Evolutionary conservation across 2,113 vertebrate species (phyloP).

Genomic region (Fukomys damarensis): DNA sequence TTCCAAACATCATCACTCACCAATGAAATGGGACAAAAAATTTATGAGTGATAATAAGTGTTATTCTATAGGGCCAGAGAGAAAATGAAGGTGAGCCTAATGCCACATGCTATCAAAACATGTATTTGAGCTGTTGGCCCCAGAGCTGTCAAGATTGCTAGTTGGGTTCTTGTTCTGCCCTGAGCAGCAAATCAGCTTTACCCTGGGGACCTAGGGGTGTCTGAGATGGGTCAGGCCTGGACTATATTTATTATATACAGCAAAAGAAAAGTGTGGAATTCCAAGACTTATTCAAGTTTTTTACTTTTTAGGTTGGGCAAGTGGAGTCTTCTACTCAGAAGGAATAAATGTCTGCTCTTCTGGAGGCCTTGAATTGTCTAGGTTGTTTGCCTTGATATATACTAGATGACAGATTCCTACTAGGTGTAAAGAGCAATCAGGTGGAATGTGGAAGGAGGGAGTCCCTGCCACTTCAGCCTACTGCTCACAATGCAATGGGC

Average conservation of each 20-base stretch:
- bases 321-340: background rate
- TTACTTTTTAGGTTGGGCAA: background rate
- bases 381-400: background rate
- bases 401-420: background rate
- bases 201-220: background rate
- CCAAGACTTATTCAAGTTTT: background rate
- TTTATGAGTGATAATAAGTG: conserved; percentile 71
- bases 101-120: conserved; percentile 44
- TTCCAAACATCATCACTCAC: conserved; percentile 39
- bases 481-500: background rate
- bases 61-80: conserved; percentile 72
- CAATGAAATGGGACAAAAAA: conserved; percentile 72
- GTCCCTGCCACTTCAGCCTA: background rate
- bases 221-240: conserved; percentile 20
- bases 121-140: background rate
- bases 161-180: background rate
- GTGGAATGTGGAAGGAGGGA: background rate
- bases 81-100: conserved; percentile 69
- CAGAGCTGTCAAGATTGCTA: conserved; percentile 3
- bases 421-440: background rate
- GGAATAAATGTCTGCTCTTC: background rate
- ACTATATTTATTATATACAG: background rate
- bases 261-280: background rate
- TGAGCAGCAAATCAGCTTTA: background rate
- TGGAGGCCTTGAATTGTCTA: background rate